Conservation (phyloP, 1,140 invertebrate species). For the Glomeris maerens region DNA sequence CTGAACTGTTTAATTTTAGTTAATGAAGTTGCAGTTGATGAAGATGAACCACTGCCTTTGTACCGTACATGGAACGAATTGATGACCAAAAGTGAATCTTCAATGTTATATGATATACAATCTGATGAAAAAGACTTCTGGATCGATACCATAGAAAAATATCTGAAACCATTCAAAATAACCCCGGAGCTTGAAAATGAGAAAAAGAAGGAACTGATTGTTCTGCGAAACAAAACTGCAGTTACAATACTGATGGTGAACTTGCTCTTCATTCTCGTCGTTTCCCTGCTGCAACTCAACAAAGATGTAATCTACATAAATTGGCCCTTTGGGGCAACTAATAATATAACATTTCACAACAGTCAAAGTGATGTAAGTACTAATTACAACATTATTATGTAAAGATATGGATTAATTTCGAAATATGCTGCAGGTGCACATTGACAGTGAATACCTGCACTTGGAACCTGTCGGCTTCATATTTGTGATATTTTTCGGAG, state of each 20-base stretch:
- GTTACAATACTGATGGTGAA: slow-evolving; percentile 39
- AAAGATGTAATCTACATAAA: slow-evolving; percentile 32
- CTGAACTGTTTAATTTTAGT: too few relatives aligned
- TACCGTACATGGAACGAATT: too few relatives aligned
- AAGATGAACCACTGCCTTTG: too few relatives aligned
- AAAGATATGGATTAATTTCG: too few relatives aligned
- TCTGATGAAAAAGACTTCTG: slow-evolving; percentile 27
- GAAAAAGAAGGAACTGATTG: slow-evolving; percentile 20
- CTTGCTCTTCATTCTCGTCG: slow-evolving; percentile 35
- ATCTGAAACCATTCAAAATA: slow-evolving; percentile 13
- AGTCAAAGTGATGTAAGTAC: too few relatives aligned
- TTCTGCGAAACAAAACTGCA: slow-evolving; percentile 36
- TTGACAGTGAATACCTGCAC: slow-evolving; percentile 12
- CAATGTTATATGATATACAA: slow-evolving; percentile 69
- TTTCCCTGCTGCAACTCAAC: slow-evolving; percentile 32
- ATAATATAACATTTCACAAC: slow-evolving; percentile 26
- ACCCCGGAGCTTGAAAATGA: too few relatives aligned
- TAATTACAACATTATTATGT: too few relatives aligned
- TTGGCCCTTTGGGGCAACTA: slow-evolving; percentile 31
- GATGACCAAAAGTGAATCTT: slow-evolving; percentile 37
- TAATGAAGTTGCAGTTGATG: too few relatives aligned
- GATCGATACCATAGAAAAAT: slow-evolving; percentile 9
- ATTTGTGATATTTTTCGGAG: slow-evolving; percentile 36
- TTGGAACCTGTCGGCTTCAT: slow-evolving; percentile 35
- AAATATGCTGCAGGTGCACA: too few relatives aligned